phyloP scores from a whole-genome alignment of 2,888 invertebrate species.

The Acrobasis suavella region DNA sequence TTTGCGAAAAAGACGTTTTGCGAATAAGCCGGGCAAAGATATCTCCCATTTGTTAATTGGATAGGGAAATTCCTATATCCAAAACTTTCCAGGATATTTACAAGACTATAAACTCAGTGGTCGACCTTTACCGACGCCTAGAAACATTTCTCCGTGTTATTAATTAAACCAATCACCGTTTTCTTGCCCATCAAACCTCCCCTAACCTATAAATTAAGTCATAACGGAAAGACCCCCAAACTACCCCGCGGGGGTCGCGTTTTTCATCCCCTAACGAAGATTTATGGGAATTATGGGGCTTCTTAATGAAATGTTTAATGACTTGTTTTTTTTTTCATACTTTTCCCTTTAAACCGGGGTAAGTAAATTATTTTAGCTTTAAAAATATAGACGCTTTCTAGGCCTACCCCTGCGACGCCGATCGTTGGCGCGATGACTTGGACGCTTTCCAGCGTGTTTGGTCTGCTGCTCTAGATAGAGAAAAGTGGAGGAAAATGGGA shows the following conservation, averaged over 20 bases:
- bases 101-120: too few species aligned
- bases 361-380: neutral
- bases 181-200: constrained; percentile 7
- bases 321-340: neutral
- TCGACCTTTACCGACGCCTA: neutral
- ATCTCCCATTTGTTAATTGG: too few species aligned
- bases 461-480: too few species aligned
- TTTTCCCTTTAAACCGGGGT: neutral
- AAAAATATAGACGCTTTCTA: too few species aligned
- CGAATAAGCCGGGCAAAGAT: too few species aligned
- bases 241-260: neutral
- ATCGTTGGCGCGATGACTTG: too few species aligned
- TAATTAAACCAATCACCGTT: constrained; percentile 1
- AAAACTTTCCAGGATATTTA: too few species aligned
- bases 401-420: too few species aligned
- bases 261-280: constrained; percentile 12
- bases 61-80: too few species aligned
- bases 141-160: neutral
- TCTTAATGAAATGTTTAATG: constrained; percentile 19
- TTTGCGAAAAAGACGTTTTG: too few species aligned
- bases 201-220: constrained; percentile 15
- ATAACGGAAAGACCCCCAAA: constrained; percentile 11
- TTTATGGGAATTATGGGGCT: neutral
- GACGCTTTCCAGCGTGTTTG: too few species aligned
- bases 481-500: too few species aligned